Base-by-base conservation (phyloP, 2,113 vertebrate species). In the Pseudorectes ferrugineus region DNA sequence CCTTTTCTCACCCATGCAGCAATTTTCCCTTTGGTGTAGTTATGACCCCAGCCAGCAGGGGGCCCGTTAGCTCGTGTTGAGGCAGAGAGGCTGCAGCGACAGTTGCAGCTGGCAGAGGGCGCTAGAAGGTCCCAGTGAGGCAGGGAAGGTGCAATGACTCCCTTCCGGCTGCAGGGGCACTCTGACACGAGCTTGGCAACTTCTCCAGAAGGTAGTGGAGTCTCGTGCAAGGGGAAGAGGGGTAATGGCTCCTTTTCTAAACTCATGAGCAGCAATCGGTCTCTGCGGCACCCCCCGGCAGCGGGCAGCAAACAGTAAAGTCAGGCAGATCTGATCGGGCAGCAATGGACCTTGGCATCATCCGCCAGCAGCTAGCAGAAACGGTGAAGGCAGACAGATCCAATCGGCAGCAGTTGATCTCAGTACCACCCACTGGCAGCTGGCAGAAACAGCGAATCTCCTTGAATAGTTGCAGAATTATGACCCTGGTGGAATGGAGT, bases 371-470 rank as follows among this genome's bases (percentile, higher is more conserved):
- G 52, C 54, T 21, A 33, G 31, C 54, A 55, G 31, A 55, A 55
- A 55, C 9, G 12, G 54, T 21, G 54, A 55, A 33, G 33, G 21
- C 20, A 57, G 54, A 12, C 33, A n/a, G 54, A 14, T 23, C 13
- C 8, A 4, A 57, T 10, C 2, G 1, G 54, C 33, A 57, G 33
- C 54, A n/a, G 28, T n/a, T 2, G 2, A 14, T n/a, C 33, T n/a
- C 1, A 4, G 13, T 57, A n/a, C 19, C 31, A 55, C 20, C 19
- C 54, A 55, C 20, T 33, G 54, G 19, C 31, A 33, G 54, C 20
- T 2, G 2, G 52, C 52, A 55, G 31, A n/a, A n/a, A n/a, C 12
- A 12, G 54, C n/a, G 31, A 55, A 21, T 55, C 16, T 65, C 45
- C 33, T 82, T 59, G 22, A 82, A 40, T 20, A 58, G 21, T 6